Percentiles rank a stretch among this genome's conserved stretches.
These are phyloP conservation scores for Cyphomyrus plagiostoma DNA, from an alignment of 2,113 vertebrate species.

Conservation along the genomic window DNA sequence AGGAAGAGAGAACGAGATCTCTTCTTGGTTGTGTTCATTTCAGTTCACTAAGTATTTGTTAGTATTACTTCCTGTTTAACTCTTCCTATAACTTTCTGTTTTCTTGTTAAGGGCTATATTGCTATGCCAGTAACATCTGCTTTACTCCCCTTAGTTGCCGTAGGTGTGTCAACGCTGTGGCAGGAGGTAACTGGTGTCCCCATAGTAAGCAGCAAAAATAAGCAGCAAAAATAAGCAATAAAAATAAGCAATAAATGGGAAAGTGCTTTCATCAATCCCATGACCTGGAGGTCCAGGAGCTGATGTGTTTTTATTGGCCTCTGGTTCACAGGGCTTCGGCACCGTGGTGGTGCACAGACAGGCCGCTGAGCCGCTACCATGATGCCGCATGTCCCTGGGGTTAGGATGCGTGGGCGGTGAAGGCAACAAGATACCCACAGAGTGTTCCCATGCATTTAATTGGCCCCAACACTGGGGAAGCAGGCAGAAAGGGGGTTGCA, in stretches of 20 bases:
- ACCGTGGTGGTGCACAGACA: accelerated
- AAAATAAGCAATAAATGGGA: not conserved
- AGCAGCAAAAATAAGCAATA: not conserved
- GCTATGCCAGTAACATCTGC: not conserved
- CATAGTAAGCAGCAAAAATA: not conserved
- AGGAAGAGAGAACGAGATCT: not conserved
- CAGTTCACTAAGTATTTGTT: not conserved
- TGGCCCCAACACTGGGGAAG: not conserved
- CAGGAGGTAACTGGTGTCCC: not conserved
- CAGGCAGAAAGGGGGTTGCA: not conserved
- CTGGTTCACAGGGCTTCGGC: not conserved
- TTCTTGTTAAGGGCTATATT: not conserved
- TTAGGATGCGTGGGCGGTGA: not conserved
- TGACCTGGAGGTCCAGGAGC: not conserved
- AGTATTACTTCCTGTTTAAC: not conserved
- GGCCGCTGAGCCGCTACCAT: not conserved
- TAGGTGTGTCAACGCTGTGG: not conserved
- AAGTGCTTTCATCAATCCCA: not conserved
- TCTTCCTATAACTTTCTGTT: not conserved
- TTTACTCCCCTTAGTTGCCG: not conserved
- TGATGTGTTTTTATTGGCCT: not conserved
- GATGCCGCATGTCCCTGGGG: not conserved
- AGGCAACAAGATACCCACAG: not conserved
- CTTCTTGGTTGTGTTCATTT: not conserved
- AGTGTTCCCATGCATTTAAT: not conserved